Percentiles rank a stretch among this genome's conserved stretches.
Conservation (phyloP, 2,113 vertebrate species). For the human (Homo sapiens) region DNA sequence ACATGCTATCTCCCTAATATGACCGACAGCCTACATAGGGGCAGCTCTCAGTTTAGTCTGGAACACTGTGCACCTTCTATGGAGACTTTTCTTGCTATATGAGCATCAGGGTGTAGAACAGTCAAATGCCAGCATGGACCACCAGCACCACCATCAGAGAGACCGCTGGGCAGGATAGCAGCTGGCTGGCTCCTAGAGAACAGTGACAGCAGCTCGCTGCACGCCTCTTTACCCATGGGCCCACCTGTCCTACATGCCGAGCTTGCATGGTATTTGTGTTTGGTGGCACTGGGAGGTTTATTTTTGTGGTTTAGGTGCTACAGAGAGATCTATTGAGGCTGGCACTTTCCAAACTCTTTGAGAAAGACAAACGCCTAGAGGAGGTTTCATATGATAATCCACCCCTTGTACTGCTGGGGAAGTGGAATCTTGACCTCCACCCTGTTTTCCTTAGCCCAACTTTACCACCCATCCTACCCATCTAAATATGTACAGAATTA, state of each 20-base stretch:
- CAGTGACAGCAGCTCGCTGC: rapidly evolving
- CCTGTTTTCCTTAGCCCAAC: not conserved
- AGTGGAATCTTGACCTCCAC: not conserved
- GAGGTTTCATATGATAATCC: not conserved
- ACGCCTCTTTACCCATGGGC: not conserved
- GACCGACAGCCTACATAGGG: not conserved
- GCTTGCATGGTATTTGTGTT: not conserved
- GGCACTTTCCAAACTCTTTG: not conserved
- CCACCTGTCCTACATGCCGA: rapidly evolving
- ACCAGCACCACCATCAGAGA: not conserved
- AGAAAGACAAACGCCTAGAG: not conserved
- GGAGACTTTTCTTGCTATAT: not conserved
- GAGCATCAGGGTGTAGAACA: rapidly evolving
- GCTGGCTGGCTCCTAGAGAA: not conserved
- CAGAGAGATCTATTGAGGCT: not conserved
- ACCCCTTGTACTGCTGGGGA: not conserved
- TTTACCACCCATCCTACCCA: not conserved
- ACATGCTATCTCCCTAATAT: not conserved
- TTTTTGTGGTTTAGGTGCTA: not conserved
- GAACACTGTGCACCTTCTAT: not conserved
- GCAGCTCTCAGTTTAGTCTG: not conserved
- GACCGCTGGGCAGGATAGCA: rapidly evolving
- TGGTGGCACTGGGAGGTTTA: not conserved
- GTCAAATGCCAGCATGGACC: not conserved
- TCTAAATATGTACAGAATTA: not conserved